Conservation (phyloP, 2,888 invertebrate genomes). For the Thera britannica region DNA sequence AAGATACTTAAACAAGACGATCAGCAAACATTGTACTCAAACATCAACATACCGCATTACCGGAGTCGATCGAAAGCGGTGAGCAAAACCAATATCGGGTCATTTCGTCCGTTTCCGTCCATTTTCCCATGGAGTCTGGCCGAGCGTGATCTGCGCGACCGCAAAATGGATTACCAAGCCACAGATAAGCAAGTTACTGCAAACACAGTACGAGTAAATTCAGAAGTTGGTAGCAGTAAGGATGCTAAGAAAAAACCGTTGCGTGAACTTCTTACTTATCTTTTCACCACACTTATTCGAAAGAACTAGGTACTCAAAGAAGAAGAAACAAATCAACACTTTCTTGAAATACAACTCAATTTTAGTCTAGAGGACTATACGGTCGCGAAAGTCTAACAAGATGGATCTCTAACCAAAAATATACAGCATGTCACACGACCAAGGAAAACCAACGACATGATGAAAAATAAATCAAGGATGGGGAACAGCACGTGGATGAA, state of each 20-base stretch:
- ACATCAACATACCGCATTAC: conserved; percentile 18
- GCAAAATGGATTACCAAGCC: conserved; percentile 60
- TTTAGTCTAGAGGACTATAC: too few species aligned
- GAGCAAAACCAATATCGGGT: conserved; percentile 25
- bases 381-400: too few species aligned
- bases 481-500: too few species aligned
- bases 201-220: background rate
- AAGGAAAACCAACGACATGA: too few species aligned
- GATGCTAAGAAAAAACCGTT: background rate
- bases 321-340: too few species aligned
- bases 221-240: background rate
- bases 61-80: conserved; percentile 25
- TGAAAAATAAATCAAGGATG: too few species aligned
- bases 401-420: too few species aligned
- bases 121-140: conserved; percentile 53
- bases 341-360: too few species aligned
- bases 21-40: background rate
- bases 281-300: too few species aligned
- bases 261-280: too few species aligned
- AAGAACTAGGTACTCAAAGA: too few species aligned
- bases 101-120: conserved; percentile 52
- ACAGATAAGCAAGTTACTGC: conserved; percentile 11
- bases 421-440: too few species aligned
- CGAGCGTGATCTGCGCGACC: conserved; percentile 48
- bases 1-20: background rate